These are phyloP conservation scores for Adineta ricciae DNA, from an alignment of 2,888 invertebrate species.

Conservation along the genomic window DNA sequence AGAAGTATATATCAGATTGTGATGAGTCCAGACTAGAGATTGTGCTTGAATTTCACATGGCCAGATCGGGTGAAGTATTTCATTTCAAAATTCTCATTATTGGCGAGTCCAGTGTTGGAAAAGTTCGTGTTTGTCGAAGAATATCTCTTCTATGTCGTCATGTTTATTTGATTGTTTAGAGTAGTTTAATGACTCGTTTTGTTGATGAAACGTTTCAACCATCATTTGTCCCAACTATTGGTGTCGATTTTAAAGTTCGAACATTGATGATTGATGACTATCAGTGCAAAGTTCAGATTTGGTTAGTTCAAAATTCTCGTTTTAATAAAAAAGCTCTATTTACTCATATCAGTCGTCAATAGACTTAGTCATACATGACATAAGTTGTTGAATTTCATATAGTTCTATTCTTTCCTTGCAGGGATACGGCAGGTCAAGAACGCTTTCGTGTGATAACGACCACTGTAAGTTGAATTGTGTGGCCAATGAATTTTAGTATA, in stretches of 20 bases:
- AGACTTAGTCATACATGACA: too few species aligned
- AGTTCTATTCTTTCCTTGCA: background rate
- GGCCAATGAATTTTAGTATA: background rate
- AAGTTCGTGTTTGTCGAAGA: background rate
- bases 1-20: background rate
- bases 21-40: background rate
- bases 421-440: conserved; percentile 49
- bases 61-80: background rate
- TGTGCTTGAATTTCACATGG: background rate
- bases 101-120: conserved; percentile 12
- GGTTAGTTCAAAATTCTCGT: conserved; percentile 54
- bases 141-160: too few species aligned
- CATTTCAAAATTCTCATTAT: conserved; percentile 19
- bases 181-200: conserved; percentile 85
- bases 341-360: too few species aligned
- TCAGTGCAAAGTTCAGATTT: conserved; percentile 60
- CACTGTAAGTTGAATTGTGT: conserved; percentile 56
- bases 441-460: conserved; percentile 72
- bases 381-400: too few species aligned
- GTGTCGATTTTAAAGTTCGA: conserved; percentile 98
- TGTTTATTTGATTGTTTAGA: conserved; percentile 47
- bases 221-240: conserved; percentile 83
- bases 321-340: too few species aligned
- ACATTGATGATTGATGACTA: conserved; percentile 61
- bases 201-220: conserved; percentile 84